These are phyloP conservation scores for Laticauda colubrina DNA, from an alignment of 2,113 vertebrate species.

Conservation along the genomic window DNA sequence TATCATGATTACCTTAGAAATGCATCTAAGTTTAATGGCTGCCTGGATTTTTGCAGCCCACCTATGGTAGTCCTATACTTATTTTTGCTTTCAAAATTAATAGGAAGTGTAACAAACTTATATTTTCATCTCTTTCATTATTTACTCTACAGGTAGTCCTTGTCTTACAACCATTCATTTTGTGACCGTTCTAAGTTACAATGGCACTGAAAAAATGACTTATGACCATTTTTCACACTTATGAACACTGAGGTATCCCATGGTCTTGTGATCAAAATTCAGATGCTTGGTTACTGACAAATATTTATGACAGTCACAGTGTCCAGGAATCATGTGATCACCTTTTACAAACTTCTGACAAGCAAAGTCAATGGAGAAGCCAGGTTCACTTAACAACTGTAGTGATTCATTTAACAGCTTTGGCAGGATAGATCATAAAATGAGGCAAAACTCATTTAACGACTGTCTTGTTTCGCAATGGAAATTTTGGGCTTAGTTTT, in stretches of 20 bases:
- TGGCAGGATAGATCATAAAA: too few relatives aligned
- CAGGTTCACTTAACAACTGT: too few relatives aligned
- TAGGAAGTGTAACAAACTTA: slow-evolving; percentile 21
- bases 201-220: not conserved
- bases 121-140: not conserved
- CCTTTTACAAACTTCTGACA: too few relatives aligned
- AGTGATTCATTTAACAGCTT: too few relatives aligned
- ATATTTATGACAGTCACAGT: too few relatives aligned
- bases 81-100: slow-evolving; percentile 31
- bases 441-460: too few relatives aligned
- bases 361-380: too few relatives aligned
- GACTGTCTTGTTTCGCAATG: too few relatives aligned
- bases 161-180: not conserved
- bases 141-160: not conserved
- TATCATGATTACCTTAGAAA: slow-evolving; percentile 6
- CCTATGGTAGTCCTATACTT: not conserved
- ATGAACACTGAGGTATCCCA: not conserved
- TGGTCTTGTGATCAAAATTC: too few relatives aligned
- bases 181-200: not conserved
- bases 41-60: not conserved
- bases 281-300: too few relatives aligned
- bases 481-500: too few relatives aligned
- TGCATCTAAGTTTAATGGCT: not conserved
- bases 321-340: too few relatives aligned
- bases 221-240: not conserved